Conservation (phyloP, 2,888 invertebrate genomes). For the Cataglyphis rosenhaueri region DNA sequence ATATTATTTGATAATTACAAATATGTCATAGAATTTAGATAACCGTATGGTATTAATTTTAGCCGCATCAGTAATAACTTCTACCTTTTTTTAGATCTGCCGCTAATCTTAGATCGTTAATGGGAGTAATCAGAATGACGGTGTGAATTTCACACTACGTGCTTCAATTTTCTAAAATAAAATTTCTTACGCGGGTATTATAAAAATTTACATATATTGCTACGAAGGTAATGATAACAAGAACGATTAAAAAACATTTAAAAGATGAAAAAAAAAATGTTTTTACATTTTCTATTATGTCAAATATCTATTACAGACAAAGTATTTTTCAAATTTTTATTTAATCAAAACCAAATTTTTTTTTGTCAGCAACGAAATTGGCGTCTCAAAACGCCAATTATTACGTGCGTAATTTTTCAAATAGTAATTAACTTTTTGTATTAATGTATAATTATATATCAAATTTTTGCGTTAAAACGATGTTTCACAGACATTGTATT, state of each 20-base stretch:
- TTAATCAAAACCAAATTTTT: not conserved
- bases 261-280: not conserved
- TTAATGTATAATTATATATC: not conserved
- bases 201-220: not conserved
- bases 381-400: not conserved
- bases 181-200: not conserved
- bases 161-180: constrained; percentile 23
- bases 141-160: not conserved
- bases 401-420: not conserved
- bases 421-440: not conserved
- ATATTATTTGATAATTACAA: constrained; percentile 11
- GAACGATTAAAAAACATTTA: not conserved
- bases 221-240: not conserved
- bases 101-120: constrained; percentile 40
- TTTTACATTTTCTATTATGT: not conserved
- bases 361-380: not conserved
- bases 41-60: constrained; percentile 26
- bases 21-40: constrained; percentile 28
- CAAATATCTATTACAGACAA: not conserved
- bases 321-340: not conserved
- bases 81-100: constrained; percentile 10
- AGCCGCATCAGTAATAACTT: constrained; percentile 36
- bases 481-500: not conserved
- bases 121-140: constrained; percentile 2
- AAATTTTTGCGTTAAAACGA: not conserved